Evolutionary conservation across 2,888 invertebrate species (phyloP).

Genomic region (Hymenopus coronatus): DNA sequence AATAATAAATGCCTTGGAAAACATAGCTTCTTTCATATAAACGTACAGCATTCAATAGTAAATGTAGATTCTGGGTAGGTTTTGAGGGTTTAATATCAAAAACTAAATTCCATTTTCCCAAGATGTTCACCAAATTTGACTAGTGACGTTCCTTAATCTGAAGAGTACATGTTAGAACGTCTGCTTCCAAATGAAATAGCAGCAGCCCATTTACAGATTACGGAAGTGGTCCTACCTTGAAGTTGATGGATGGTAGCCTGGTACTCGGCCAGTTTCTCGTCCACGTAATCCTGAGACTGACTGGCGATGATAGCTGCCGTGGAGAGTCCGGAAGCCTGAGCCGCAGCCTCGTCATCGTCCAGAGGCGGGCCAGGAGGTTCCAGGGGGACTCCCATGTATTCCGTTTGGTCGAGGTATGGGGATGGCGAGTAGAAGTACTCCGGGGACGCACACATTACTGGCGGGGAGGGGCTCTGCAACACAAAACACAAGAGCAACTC

Average conservation of each 20-base stretch:
- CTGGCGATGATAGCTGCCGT: slow-evolving; percentile 90
- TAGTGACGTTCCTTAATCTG: too few relatives aligned
- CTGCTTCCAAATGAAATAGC: too few relatives aligned
- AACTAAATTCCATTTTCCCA: too few relatives aligned
- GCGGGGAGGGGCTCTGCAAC: slow-evolving; percentile 51
- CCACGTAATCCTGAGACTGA: slow-evolving; percentile 92
- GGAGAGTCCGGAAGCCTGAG: slow-evolving; percentile 61
- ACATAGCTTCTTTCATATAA: too few relatives aligned
- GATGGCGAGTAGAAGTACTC: slow-evolving; percentile 40
- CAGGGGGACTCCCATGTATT: slow-evolving; percentile 70
- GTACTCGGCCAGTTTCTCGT: slow-evolving; percentile 90
- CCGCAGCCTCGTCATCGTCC: slow-evolving; percentile 69
- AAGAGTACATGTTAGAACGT: too few relatives aligned
- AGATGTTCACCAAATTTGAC: too few relatives aligned
- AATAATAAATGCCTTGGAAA: too few relatives aligned
- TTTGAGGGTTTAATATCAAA: too few relatives aligned
- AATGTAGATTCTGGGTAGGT: too few relatives aligned
- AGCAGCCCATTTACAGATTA: too few relatives aligned
- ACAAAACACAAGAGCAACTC: neutral
- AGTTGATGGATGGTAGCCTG: slow-evolving; percentile 87
- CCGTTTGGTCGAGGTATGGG: slow-evolving; percentile 31
- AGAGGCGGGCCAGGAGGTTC: slow-evolving; percentile 63
- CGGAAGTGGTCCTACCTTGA: slow-evolving; percentile 64
- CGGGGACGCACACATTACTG: slow-evolving; percentile 57
- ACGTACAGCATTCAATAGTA: too few relatives aligned